These are phyloP conservation scores for Crenichthys baileyi DNA, from an alignment of 2,797 vertebrate species.

Conservation along the genomic window DNA sequence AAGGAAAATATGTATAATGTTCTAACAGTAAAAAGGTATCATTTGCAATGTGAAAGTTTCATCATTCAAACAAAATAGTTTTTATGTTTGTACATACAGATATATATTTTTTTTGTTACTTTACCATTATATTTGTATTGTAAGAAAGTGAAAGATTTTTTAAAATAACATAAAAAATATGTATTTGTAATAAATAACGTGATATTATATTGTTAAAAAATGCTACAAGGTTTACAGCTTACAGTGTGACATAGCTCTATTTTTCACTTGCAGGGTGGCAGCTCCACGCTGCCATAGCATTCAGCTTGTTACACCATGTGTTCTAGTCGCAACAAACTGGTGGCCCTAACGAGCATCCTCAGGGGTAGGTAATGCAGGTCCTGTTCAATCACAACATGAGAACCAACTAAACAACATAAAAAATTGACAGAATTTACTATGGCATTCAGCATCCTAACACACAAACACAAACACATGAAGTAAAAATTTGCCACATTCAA, in stretches of 20 bases:
- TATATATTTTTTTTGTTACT: no score
- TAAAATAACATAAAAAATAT: no score
- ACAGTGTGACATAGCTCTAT: not conserved
- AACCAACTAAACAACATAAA: not conserved
- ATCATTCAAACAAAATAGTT: no score
- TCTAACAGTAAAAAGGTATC: no score
- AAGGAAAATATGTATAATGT: no score
- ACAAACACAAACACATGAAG: slow-evolving; percentile 16
- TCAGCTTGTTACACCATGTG: not conserved
- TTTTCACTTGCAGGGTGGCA: not conserved
- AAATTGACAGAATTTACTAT: not conserved
- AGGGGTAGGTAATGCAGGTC: not conserved
- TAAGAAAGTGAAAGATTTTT: no score
- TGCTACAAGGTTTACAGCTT: not conserved
- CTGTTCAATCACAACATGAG: not conserved
- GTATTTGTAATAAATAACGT: no score
- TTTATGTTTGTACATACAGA: no score
- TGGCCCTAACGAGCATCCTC: not conserved
- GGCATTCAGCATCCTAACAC: slow-evolving; percentile 18
- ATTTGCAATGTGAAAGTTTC: no score
- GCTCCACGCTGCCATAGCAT: not conserved
- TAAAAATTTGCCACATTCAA: not conserved
- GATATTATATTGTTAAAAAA: not conserved
- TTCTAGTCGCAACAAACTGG: not conserved
- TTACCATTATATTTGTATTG: no score